Conservation (phyloP, 1,140 invertebrate genomes). For the Zaprionus kolodkinae region DNA sequence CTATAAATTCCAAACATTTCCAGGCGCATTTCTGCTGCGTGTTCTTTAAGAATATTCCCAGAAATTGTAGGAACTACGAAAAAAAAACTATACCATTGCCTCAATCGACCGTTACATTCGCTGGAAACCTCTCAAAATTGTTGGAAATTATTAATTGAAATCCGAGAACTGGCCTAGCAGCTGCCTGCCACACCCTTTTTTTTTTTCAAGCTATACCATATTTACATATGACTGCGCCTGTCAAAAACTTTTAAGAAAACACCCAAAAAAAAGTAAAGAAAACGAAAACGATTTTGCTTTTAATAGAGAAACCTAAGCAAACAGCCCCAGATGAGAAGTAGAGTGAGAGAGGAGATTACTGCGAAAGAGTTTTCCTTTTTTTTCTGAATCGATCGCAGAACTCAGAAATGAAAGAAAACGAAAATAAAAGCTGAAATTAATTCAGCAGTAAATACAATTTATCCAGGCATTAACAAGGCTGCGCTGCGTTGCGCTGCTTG, state of each 20-base stretch:
- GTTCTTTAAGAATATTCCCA: neutral
- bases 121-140: constrained; percentile 3
- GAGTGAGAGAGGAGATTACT: neutral
- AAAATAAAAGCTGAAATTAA: constrained; percentile 73
- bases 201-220: constrained; percentile 29
- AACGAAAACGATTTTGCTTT: constrained; percentile 57
- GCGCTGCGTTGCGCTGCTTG: constrained; percentile 32
- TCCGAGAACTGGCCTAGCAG: constrained; percentile 24
- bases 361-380: constrained; percentile 37
- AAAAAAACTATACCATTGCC: neutral
- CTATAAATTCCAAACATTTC: constrained; percentile 23
- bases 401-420: constrained; percentile 45
- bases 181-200: constrained; percentile 36
- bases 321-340: constrained; percentile 30
- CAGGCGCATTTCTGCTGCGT: neutral
- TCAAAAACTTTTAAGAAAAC: constrained; percentile 73
- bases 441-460: constrained; percentile 80
- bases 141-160: constrained; percentile 46
- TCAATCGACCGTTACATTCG: constrained; percentile 14
- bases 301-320: constrained; percentile 79
- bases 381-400: constrained; percentile 13
- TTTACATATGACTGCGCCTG: constrained; percentile 78
- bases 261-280: constrained; percentile 16
- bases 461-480: constrained; percentile 26
- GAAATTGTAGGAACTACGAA: neutral